These are phyloP conservation scores for Vimba vimba DNA, from an alignment of 2,113 vertebrate species.

Conservation along the genomic window DNA sequence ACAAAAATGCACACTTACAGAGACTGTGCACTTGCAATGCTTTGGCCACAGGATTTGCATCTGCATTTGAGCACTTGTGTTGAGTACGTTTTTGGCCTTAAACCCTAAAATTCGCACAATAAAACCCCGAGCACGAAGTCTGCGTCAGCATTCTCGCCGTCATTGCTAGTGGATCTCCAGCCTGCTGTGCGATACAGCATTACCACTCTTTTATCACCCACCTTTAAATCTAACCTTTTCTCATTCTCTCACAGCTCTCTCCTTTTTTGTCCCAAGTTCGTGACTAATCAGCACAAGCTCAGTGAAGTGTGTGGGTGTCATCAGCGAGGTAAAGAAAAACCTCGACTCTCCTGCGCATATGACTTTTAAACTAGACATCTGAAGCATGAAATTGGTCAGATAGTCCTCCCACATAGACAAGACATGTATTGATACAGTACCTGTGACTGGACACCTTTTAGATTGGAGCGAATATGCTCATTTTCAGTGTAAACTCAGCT, in stretches of 20 bases:
- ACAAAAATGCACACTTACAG: not conserved
- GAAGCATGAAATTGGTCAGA: conserved; percentile 58
- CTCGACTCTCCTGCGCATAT: conserved; percentile 54
- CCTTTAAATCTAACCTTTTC: conserved; percentile 20
- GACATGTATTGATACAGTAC: conserved; percentile 5
- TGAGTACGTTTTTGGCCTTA: not conserved
- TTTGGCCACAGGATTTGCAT: not conserved
- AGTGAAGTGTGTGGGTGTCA: conserved; percentile 65
- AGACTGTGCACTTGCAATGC: not conserved
- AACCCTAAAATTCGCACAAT: not conserved
- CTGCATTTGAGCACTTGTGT: not conserved
- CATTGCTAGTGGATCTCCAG: conserved; percentile 1
- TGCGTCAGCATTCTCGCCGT: not conserved
- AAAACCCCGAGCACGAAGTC: not conserved
- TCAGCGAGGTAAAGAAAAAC: conserved; percentile 63
- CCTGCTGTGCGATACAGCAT: conserved; percentile 7
- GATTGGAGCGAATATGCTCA: conserved; percentile 10
- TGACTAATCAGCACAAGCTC: conserved; percentile 66
- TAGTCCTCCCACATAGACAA: conserved; percentile 47
- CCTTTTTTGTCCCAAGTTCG: conserved; percentile 22
- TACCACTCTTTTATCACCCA: conserved; percentile 1
- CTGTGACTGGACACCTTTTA: conserved; percentile 27
- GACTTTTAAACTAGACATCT: conserved; percentile 60
- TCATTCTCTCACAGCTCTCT: conserved; percentile 37
- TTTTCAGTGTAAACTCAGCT: not conserved